phyloP scores from a whole-genome alignment of 2,888 invertebrate genomes.

The Melinopterus prodromus region DNA sequence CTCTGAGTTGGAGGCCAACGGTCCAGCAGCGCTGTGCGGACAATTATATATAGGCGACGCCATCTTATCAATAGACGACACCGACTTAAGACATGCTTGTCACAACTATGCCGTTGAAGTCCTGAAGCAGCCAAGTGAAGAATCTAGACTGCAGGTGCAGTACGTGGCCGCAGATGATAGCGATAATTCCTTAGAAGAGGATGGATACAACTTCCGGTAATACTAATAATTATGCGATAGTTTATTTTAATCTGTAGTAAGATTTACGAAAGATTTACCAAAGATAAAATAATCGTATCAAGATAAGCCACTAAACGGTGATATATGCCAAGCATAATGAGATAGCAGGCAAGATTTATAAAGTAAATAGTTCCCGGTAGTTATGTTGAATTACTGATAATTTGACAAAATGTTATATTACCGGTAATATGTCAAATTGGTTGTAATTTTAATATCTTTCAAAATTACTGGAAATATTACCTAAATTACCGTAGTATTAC shows the following conservation, averaged over 20 bases:
- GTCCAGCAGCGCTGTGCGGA: conserved; percentile 79
- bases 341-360: no score
- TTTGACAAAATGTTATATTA: no score
- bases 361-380: no score
- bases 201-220: conserved; percentile 64
- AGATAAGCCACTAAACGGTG: no score
- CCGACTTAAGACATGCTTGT: conserved; percentile 78
- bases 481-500: no score
- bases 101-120: conserved; percentile 85
- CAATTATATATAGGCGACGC: conserved; percentile 85
- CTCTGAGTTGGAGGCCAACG: conserved; percentile 80
- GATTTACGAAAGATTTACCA: no score
- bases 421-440: no score
- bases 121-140: conserved; percentile 79
- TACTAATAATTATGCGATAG: background rate
- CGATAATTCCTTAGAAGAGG: conserved; percentile 71
- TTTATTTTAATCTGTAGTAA: no score
- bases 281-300: background rate
- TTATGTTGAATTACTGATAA: no score
- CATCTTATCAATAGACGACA: conserved; percentile 81
- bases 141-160: conserved; percentile 79
- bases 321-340: no score
- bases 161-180: conserved; percentile 76
- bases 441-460: no score
- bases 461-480: no score